phyloP scores from a whole-genome alignment of 2,888 invertebrate species.

The Pseudococcus viburni region DNA sequence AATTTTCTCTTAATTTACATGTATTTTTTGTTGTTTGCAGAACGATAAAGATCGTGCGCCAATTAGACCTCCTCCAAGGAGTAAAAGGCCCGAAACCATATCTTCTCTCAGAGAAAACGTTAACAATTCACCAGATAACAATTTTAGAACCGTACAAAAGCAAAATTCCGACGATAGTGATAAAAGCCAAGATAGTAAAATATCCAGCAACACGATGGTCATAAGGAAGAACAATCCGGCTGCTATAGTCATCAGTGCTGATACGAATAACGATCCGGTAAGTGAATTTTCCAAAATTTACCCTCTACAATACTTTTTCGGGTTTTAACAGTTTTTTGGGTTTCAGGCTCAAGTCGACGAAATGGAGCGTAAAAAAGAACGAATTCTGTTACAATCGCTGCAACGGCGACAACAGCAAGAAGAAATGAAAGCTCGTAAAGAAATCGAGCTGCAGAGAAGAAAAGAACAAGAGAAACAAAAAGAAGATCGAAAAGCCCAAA shows the following conservation, averaged over 20 bases:
- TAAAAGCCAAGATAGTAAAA: slow-evolving; percentile 42
- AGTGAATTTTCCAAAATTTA: background rate
- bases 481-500: slow-evolving; percentile 82
- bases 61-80: slow-evolving; percentile 11
- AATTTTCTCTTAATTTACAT: background rate
- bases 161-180: slow-evolving; percentile 1
- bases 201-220: slow-evolving; percentile 15
- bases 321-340: background rate
- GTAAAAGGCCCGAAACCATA: slow-evolving; percentile 58
- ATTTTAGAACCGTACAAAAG: slow-evolving; percentile 37
- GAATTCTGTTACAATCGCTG: slow-evolving; percentile 89
- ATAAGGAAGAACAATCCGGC: slow-evolving; percentile 50
- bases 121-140: background rate
- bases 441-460: slow-evolving; percentile 83
- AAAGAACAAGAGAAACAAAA: slow-evolving; percentile 83
- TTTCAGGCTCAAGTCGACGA: slow-evolving; percentile 85
- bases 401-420: slow-evolving; percentile 93
- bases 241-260: slow-evolving; percentile 80
- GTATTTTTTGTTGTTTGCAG: background rate
- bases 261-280: slow-evolving; percentile 73
- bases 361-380: slow-evolving; percentile 93
- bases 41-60: slow-evolving; percentile 19
- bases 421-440: slow-evolving; percentile 86
- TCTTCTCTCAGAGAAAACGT: slow-evolving; percentile 28
- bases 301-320: too few species aligned